A percentile compares a stretch with the other conserved stretches of the same genome.
Evolutionary conservation across 1,140 invertebrate genomes (phyloP).

Genomic region (Macrotrachela quadricornifera): DNA sequence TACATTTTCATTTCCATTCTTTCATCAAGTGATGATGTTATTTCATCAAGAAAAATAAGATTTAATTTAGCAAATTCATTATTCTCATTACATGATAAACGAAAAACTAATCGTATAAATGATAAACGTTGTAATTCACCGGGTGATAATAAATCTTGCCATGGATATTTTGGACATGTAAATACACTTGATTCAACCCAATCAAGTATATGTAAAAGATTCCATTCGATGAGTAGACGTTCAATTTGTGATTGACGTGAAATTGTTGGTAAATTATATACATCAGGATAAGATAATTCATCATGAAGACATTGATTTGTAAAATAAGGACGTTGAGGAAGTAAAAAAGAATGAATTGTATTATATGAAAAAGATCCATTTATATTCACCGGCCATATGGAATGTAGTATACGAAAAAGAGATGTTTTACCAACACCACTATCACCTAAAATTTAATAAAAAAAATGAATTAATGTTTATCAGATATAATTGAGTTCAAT

Average conservation of each 20-base stretch:
- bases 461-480: no score
- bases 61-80: no score
- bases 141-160: slow-evolving; percentile 39
- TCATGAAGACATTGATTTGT: slow-evolving; percentile 37
- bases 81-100: slow-evolving; percentile 36
- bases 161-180: slow-evolving; percentile 13
- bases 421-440: no score
- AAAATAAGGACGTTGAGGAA: slow-evolving; percentile 41
- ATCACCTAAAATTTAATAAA: no score
- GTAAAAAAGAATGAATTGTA: slow-evolving; percentile 30
- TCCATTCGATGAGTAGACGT: not conserved
- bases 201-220: slow-evolving; percentile 2
- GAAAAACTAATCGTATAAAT: slow-evolving; percentile 40
- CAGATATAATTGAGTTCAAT: no score
- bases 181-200: slow-evolving; percentile 1
- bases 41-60: slow-evolving; percentile 37
- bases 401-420: no score
- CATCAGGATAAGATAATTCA: slow-evolving; percentile 31
- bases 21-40: slow-evolving; percentile 38
- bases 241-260: not conserved
- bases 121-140: slow-evolving; percentile 42
- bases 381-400: no score
- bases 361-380: slow-evolving; percentile 11
- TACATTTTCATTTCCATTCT: slow-evolving; percentile 36
- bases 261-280: not conserved